These are phyloP conservation scores for Pongo abelii DNA, from an alignment of 2,113 vertebrate genomes.

Conservation along the genomic window DNA sequence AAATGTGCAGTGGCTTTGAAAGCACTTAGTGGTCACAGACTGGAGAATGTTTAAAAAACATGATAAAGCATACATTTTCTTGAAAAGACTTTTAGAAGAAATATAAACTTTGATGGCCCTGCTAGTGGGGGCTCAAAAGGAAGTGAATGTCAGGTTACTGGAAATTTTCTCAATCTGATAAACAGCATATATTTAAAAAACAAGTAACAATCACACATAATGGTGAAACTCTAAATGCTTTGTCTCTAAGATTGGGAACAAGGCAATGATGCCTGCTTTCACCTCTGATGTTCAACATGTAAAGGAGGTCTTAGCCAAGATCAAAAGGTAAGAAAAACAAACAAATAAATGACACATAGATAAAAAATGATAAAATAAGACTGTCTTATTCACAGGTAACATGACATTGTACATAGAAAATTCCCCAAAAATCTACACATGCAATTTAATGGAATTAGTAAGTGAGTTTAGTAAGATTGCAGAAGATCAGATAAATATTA, in stretches of 20 bases:
- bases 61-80: neutral
- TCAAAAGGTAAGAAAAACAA: constrained; percentile 2
- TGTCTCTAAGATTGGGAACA: neutral
- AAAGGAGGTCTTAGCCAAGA: neutral
- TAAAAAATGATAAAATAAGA: neutral
- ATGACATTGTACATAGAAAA: neutral
- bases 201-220: neutral
- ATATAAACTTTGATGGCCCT: neutral
- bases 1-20: neutral
- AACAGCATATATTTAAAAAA: neutral
- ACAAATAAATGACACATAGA: neutral
- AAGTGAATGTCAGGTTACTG: neutral
- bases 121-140: neutral
- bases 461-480: neutral
- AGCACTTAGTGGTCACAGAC: neutral
- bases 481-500: neutral
- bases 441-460: neutral
- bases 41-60: neutral
- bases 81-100: neutral
- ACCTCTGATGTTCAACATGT: neutral
- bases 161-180: neutral
- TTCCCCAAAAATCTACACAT: neutral
- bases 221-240: neutral
- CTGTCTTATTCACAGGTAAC: neutral
- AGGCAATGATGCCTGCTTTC: neutral